Base-by-base conservation (phyloP, 2,888 invertebrate species). In the Philonicus albiceps region DNA sequence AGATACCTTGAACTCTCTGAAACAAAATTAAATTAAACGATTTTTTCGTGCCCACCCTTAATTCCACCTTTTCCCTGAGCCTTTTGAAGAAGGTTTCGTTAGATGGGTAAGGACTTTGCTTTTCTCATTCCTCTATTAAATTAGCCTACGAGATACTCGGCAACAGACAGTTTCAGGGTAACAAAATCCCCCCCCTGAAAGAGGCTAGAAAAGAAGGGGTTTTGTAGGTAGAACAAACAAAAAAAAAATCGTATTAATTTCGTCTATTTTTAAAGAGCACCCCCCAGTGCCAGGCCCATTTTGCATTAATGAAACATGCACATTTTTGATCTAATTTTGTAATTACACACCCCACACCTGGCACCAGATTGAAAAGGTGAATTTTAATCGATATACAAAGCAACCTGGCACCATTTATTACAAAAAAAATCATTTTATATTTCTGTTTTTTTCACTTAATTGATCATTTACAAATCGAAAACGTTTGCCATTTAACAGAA, bases 241-340 rank as follows among this genome's bases (percentile, higher is more conserved):
- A 19, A 53, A 5, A 3, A 53, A 19, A 19, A 53, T 1, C 11
- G 19, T 74, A 34, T 34, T 74, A 74, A 74, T 74, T 74, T 74
- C 31, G 74, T n/a, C 34, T 74, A 74, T 74, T 74, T 74, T 74
- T 74, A 74, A 31, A 31, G n/a, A n/a, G 34, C 13, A 74, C 34
- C 22, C 19, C 8, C 64, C n/a, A 19, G 64, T 64, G 8, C 64
- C 64, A 64, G 27, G 64, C 19, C 22, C 22, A 22, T 64, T 73
- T 74, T 74, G 34, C n/a, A 34, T 74, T 74, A 74, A 74, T 74
- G 74, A 19, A 34, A 74, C 74, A 74, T 64, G 64, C 74, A 74
- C 34, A n/a, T 74, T 74, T 34, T 74, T n/a, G 74, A 16, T 31
- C 31, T 34, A 27, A 27, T 34, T 74, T 34, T 34, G 31, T 74